Percentiles rank a stretch among this genome's conserved stretches.
These are phyloP conservation scores for Himalopsyche anomala DNA, from an alignment of 2,888 invertebrate species.

Conservation along the genomic window DNA sequence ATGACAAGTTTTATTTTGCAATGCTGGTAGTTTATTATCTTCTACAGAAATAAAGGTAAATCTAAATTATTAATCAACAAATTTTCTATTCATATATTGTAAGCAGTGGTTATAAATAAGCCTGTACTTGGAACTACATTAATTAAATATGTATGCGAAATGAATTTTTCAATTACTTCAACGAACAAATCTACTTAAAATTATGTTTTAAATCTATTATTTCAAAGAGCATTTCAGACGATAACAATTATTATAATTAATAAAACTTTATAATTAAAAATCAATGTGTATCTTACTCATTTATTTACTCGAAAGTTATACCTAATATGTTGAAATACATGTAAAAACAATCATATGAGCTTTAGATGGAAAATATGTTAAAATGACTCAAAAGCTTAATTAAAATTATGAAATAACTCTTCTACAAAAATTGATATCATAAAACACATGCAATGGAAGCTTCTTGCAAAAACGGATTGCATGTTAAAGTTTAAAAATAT, in stretches of 20 bases:
- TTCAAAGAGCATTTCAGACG: conserved; percentile 41
- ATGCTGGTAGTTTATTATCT: conserved; percentile 28
- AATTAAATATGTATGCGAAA: conserved; percentile 28
- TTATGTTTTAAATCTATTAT: conserved; percentile 28
- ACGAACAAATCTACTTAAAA: conserved; percentile 28
- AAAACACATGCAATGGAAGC: conserved; percentile 36
- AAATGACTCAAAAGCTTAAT: conserved; percentile 17
- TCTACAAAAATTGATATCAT: conserved; percentile 23
- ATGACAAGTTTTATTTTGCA: conserved; percentile 22
- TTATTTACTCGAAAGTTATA: conserved; percentile 37
- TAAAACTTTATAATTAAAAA: conserved; percentile 32
- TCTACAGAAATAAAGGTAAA: conserved; percentile 42
- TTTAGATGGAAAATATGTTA: not conserved
- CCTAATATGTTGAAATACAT: conserved; percentile 40
- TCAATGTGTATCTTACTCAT: conserved; percentile 34
- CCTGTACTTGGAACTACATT: conserved; percentile 4
- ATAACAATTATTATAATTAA: conserved; percentile 3
- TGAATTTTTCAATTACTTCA: conserved; percentile 7
- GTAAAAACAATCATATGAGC: conserved; percentile 37
- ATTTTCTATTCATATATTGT: conserved; percentile 27
- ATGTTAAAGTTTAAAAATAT: conserved; percentile 23
- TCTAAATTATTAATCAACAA: conserved; percentile 39
- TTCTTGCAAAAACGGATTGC: conserved; percentile 23
- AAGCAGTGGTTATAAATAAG: conserved; percentile 32
- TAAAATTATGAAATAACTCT: conserved; percentile 37